These are phyloP conservation scores for Dusona sp. DNA, from an alignment of 2,888 invertebrate genomes.

Conservation along the genomic window DNA sequence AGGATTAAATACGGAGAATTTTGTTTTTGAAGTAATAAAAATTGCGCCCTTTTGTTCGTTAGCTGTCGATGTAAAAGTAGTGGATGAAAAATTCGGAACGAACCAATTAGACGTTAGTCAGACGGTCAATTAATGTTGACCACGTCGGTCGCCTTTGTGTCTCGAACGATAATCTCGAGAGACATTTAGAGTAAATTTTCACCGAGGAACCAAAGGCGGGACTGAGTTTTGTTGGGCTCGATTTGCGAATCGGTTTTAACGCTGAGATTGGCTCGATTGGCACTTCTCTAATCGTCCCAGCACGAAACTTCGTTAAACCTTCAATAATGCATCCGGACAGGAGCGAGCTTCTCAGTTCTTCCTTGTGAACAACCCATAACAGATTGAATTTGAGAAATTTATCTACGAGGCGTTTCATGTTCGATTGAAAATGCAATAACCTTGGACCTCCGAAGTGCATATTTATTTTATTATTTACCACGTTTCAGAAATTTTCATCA, in stretches of 20 bases:
- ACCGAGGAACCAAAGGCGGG: slow-evolving; percentile 4
- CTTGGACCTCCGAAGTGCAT: background rate
- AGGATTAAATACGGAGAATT: too few relatives aligned
- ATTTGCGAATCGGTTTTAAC: slow-evolving; percentile 53
- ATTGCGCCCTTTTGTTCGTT: slow-evolving; percentile 6
- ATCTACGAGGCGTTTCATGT: slow-evolving; percentile 2
- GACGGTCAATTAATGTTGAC: slow-evolving; percentile 53
- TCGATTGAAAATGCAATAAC: background rate
- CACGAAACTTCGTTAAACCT: slow-evolving; percentile 64
- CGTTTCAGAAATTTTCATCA: background rate
- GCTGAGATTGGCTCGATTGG: slow-evolving; percentile 63
- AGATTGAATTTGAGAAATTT: slow-evolving; percentile 25
- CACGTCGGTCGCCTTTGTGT: slow-evolving; percentile 54
- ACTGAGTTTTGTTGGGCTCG: slow-evolving; percentile 30
- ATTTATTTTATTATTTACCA: background rate
- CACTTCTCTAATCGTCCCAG: slow-evolving; percentile 59
- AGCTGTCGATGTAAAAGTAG: background rate
- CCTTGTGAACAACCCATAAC: background rate
- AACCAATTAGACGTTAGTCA: slow-evolving; percentile 57
- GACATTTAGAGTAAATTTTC: slow-evolving; percentile 25
- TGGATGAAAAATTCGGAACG: slow-evolving; percentile 12
- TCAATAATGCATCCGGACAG: slow-evolving; percentile 37
- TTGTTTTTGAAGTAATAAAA: background rate
- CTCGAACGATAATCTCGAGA: slow-evolving; percentile 51
- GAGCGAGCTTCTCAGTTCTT: slow-evolving; percentile 12